A percentile compares a stretch with the other conserved stretches of the same genome.
Conservation (phyloP, 2,113 vertebrate species). For the Mormoops blainvillei region DNA sequence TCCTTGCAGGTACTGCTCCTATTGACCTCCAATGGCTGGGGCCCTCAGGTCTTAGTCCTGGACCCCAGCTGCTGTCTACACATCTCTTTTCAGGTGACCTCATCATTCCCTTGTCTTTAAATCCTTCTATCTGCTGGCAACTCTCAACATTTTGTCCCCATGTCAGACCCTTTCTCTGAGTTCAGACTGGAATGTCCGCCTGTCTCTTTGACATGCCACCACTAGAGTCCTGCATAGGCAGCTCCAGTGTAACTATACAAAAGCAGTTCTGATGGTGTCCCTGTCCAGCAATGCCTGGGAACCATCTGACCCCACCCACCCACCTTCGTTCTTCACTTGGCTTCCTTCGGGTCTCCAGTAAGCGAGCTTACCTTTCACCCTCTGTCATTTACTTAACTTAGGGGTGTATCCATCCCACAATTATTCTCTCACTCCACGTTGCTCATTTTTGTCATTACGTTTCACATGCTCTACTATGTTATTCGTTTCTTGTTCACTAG, state of each 20-base stretch:
- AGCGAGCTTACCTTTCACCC: neutral
- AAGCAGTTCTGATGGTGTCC: neutral
- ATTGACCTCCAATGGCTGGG: neutral
- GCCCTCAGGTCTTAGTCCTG: neutral
- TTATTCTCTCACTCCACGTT: neutral
- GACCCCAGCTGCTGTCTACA: neutral
- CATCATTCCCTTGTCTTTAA: neutral
- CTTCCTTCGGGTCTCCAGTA: neutral
- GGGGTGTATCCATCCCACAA: neutral
- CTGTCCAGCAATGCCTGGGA: neutral
- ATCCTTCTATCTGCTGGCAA: neutral
- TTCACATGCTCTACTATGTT: neutral
- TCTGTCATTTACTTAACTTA: neutral
- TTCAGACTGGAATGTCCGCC: neutral
- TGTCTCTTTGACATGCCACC: too few species aligned
- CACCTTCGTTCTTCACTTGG: neutral
- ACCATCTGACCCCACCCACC: accelerated
- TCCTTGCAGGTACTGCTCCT: too few species aligned
- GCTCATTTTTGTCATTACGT: neutral
- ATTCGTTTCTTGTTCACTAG: neutral
- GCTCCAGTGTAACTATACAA: too few species aligned
- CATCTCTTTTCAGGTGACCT: neutral
- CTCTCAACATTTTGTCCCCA: neutral
- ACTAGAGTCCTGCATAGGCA: neutral
- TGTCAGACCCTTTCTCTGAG: neutral